Conservation (phyloP, 1,140 invertebrate genomes). For the Dufourea novaeangliae region DNA sequence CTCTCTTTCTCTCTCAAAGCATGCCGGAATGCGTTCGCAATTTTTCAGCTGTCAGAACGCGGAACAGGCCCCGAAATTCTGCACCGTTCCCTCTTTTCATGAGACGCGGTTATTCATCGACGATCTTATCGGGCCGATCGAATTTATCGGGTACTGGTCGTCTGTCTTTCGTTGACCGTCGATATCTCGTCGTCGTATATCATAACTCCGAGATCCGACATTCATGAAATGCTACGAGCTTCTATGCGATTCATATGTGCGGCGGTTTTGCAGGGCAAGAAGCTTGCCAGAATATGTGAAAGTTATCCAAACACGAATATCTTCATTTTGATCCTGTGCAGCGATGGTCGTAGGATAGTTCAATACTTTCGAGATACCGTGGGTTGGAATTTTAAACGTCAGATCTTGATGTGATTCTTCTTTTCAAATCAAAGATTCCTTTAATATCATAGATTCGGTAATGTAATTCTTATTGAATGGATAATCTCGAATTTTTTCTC, state of each 20-base stretch:
- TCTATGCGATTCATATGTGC: not conserved
- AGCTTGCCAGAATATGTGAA: not conserved
- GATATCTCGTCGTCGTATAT: not conserved
- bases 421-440: no score
- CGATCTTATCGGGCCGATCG: not conserved
- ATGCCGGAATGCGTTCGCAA: conserved; percentile 33
- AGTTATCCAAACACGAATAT: not conserved
- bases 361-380: no score
- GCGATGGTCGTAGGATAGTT: no score
- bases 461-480: no score
- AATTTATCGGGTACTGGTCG: not conserved
- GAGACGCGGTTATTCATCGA: not conserved
- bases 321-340: no score
- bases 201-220: no score
- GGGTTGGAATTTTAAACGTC: no score
- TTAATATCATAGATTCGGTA: no score
- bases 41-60: conserved; percentile 52
- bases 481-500: no score
- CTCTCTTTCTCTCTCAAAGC: conserved; percentile 24
- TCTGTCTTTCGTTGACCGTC: not conserved
- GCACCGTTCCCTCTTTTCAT: not conserved
- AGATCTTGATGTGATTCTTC: no score
- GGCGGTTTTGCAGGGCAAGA: not conserved
- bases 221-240: not conserved
- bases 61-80: conserved; percentile 31